Percentiles rank a stretch among this genome's conserved stretches.
Evolutionary conservation across 2,888 invertebrate species (phyloP).

Genomic region (Enchytraeus crypticus): DNA sequence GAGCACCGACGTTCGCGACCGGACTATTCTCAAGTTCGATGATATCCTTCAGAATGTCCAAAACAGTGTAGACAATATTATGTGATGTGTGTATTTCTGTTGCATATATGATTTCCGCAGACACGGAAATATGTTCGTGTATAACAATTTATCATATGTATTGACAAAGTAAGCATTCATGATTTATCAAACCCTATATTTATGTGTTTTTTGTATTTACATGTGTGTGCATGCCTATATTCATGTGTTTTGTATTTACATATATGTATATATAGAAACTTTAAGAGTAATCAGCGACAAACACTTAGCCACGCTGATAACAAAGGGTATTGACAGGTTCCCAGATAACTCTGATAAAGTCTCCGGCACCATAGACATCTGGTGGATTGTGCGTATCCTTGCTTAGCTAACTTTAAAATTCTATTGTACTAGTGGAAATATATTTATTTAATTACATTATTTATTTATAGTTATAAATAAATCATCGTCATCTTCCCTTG

Average conservation of each 20-base stretch:
- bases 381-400: slow-evolving; percentile 86
- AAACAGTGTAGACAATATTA: too few species aligned
- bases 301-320: slow-evolving; percentile 75
- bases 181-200: neutral
- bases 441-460: too few species aligned
- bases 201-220: neutral
- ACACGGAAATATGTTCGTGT: neutral
- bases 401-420: too few species aligned
- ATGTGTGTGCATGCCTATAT: neutral
- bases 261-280: slow-evolving; percentile 37
- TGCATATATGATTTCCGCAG: too few species aligned
- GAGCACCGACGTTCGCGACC: too few species aligned
- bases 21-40: too few species aligned
- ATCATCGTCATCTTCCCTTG: too few species aligned
- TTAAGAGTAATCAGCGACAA: slow-evolving; percentile 68
- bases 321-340: slow-evolving; percentile 94
- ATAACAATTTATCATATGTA: neutral
- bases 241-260: neutral
- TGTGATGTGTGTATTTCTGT: too few species aligned
- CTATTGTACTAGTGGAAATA: too few species aligned
- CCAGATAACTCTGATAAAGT: slow-evolving; percentile 76
- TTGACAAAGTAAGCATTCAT: neutral
- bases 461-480: too few species aligned
- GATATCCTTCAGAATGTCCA: too few species aligned
- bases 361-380: slow-evolving; percentile 89